Base-by-base conservation (phyloP, 2,888 invertebrate species). In the Eumacrocentrus americanus region DNA sequence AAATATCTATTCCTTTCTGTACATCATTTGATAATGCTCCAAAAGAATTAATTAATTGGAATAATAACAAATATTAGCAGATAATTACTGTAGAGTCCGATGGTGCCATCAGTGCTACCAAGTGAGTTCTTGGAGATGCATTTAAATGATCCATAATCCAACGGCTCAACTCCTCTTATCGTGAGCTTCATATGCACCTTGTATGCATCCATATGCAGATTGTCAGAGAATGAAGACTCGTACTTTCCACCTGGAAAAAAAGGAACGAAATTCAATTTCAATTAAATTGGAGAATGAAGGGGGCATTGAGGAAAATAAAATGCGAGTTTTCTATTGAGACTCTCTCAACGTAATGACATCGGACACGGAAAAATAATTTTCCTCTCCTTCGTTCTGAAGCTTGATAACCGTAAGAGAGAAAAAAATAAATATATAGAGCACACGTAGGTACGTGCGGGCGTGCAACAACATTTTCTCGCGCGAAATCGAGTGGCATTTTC, bases 91-190 rank as follows among this genome's bases (percentile, higher is more conserved):
- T 89, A 89, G 67, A 90, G 82, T 81, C 88, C 88, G 71, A 90
- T 89, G 70, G 86, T 87, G 61, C 90, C 90, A 74, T 89, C 89
- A 9, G 90, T 89, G 73, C 89, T 88, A 37, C 90, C 90, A 9
- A 90, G 83, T 7, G 89, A 88, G 79, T 90, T 91, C 80, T 89
- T 89, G 63, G 89, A 88, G 76, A 89, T 86, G 82, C 90, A 90
- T 79, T 88, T 87, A 81, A 89, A 90, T 60, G 87, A 85, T 59
- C 88, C 88, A 72, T 87, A 89, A 75, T 89, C 89, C 56, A 82
- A 79, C 61, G 83, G 79, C 52, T 83, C 82, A 59, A 89, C 86
- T 72, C 85, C 84, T 73, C 85, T 85, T 70, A 90, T 89, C 72
- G 86, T 88, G 71, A 90, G 81, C 76, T 86, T 87, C 89, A 90